Percentiles rank a stretch among this genome's conserved stretches.
phyloP scores from a whole-genome alignment of 2,113 vertebrate species.

The Eptesicus fuscus region DNA sequence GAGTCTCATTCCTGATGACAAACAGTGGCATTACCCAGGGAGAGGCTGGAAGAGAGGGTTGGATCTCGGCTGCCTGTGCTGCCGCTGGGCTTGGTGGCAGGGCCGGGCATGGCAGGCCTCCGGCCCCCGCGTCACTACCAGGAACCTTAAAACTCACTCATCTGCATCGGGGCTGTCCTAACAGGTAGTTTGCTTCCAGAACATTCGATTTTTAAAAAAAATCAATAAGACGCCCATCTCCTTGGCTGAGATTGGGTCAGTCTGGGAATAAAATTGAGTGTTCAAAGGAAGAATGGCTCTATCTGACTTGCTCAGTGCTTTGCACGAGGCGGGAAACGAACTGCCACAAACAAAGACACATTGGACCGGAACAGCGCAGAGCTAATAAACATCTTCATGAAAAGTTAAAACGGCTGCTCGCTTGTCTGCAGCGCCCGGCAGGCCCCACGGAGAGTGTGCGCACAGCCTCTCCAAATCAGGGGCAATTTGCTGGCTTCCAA shows the following conservation, averaged over 20 bases:
- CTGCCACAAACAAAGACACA: conserved; percentile 64
- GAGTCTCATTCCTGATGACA: conserved; percentile 30
- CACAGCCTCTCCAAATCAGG: conserved; percentile 51
- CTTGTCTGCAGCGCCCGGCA: conserved; percentile 55
- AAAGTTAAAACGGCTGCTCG: conserved; percentile 67
- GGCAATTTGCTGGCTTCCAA: conserved; percentile 61
- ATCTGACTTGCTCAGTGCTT: conserved; percentile 35
- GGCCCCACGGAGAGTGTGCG: background rate
- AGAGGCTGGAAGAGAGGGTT: background rate
- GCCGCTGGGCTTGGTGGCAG: background rate
- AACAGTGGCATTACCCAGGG: background rate
- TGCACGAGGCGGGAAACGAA: conserved; percentile 33
- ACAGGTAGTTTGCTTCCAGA: background rate
- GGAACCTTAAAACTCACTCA: background rate
- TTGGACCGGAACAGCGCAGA: conserved; percentile 21
- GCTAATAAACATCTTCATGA: conserved; percentile 74
- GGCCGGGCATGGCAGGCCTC: background rate
- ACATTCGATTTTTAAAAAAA: background rate
- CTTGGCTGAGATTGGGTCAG: background rate
- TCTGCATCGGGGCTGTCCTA: background rate
- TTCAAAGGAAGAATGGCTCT: conserved; percentile 26
- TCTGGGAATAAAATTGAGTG: background rate
- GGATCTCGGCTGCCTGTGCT: background rate
- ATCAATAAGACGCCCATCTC: background rate
- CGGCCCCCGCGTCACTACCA: background rate